Evolutionary conservation across 2,113 vertebrate species (phyloP), one percentile per base, ranked within the genome.

Genomic region (Bufo gargarizans): DNA sequence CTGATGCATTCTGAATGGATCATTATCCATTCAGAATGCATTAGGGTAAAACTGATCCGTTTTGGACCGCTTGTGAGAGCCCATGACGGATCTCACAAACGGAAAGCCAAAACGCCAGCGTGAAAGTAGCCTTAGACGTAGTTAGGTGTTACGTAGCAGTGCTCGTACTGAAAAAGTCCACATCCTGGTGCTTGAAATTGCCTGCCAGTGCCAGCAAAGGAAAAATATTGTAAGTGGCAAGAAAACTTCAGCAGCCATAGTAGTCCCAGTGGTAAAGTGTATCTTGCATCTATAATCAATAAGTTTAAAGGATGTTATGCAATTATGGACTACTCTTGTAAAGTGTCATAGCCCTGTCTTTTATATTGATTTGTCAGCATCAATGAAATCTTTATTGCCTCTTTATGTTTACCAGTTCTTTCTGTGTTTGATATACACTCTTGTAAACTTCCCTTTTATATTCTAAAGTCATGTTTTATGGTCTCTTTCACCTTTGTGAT

Each of bases 401-500:
- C 59, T 14, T 13, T 50, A 19, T 78, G 50, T 69, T 67, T 69
- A 69, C 47, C 6, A 69, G 61, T 50, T 83, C 45, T 53, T 11
- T 65, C 55, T 82, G 17, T 82, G 58, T 82, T 81, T 82, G 43
- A 47, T 82, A 82, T 22, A 82, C 17, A 49, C 7, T 33, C 33
- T 14, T 82, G 58, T 14, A 19, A 80, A 59, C 22, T 58, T 61
- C 22, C n/a, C 56, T 82, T 82, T 49, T 63, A 59, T 13, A 63
- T 20, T 50, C 55, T 19, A 47, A 82, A 59, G 80, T 17, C 9
- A 2, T 49, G 17, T 67, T 17, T 82, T 82, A 82, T 82, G 47
- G 8, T 19, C 19, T 5, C 19, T 43, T 22, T 63, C 17, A 82
- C 17, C 58, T 78, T 6, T 77, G 55, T 33, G 10, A 58, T 79